phyloP scores from a whole-genome alignment of 2,888 invertebrate species.

The Melieria omissa region DNA sequence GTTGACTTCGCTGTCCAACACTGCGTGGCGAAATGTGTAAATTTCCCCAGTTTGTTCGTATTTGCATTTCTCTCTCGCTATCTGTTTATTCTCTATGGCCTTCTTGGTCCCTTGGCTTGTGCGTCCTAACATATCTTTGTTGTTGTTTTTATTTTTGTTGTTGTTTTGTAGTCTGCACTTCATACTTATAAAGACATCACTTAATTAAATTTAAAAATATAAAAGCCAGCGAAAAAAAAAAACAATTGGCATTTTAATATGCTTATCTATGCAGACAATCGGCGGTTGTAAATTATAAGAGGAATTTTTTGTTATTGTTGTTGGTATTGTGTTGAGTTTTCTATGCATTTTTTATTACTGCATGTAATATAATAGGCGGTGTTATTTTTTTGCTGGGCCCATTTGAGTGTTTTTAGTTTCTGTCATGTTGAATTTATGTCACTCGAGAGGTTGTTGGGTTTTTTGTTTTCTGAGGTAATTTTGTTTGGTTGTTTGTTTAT shows the following conservation, averaged over 20 bases:
- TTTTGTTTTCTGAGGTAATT: too few relatives aligned
- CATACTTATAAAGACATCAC: not conserved
- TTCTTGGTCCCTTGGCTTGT: not conserved
- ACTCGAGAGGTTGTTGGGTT: too few relatives aligned
- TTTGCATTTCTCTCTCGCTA: too few relatives aligned
- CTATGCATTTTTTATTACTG: constrained; percentile 1
- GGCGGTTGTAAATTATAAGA: constrained; percentile 30
- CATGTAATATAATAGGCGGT: not conserved
- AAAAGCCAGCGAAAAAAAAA: not conserved
- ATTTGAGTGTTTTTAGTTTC: not conserved
- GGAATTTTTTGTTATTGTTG: constrained; percentile 2
- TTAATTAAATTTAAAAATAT: constrained; percentile 34
- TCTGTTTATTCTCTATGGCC: not conserved
- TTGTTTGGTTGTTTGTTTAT: too few relatives aligned
- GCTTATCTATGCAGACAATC: constrained; percentile 32
- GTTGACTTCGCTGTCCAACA: too few relatives aligned
- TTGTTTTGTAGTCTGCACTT: constrained; percentile 3
- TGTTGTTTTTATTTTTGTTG: constrained; percentile 16
- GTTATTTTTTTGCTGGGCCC: not conserved
- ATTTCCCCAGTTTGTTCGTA: too few relatives aligned
- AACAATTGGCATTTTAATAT: constrained; percentile 8
- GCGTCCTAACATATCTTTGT: constrained; percentile 1
- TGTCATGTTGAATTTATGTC: not conserved
- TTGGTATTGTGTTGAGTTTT: constrained; percentile 9
- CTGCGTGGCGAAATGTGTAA: too few relatives aligned